Evolutionary conservation across 1,140 invertebrate species (phyloP).

Genomic region (Mamestra configurata): DNA sequence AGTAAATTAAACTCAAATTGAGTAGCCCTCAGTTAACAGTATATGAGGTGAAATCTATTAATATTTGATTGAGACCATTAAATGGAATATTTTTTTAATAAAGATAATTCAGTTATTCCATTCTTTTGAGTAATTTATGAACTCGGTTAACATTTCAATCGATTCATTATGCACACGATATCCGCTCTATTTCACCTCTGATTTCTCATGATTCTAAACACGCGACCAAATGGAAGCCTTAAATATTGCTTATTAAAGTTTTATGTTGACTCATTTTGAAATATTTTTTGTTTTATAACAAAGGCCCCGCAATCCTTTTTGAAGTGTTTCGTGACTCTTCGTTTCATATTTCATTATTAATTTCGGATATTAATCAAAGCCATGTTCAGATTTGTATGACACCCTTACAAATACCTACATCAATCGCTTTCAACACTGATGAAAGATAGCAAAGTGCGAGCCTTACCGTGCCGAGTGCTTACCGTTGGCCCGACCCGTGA

Average conservation of each 20-base stretch:
- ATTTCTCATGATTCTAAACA: slow-evolving; percentile 28
- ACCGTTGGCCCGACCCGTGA: slow-evolving; percentile 61
- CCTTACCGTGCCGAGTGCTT: slow-evolving; percentile 36
- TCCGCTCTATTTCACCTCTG: slow-evolving; percentile 33
- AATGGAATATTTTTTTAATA: too few species aligned
- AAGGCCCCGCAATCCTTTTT: background rate
- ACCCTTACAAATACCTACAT: slow-evolving; percentile 33
- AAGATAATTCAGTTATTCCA: too few species aligned
- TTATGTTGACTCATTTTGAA: slow-evolving; percentile 2
- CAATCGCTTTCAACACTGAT: slow-evolving; percentile 35
- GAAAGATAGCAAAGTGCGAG: slow-evolving; percentile 43
- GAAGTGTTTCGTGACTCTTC: background rate
- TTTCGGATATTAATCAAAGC: slow-evolving; percentile 30
- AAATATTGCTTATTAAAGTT: background rate
- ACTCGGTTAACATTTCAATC: slow-evolving; percentile 7
- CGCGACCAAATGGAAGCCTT: background rate
- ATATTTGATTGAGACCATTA: too few species aligned
- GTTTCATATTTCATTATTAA: background rate
- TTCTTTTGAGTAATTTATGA: background rate
- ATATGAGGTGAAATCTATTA: too few species aligned
- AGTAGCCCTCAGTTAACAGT: too few species aligned
- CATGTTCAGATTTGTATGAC: slow-evolving; percentile 4
- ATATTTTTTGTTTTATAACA: background rate
- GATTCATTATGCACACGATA: slow-evolving; percentile 8
- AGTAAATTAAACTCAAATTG: too few species aligned